These are phyloP conservation scores for Limnephilus marmoratus DNA, from an alignment of 2,888 invertebrate species.

Conservation along the genomic window DNA sequence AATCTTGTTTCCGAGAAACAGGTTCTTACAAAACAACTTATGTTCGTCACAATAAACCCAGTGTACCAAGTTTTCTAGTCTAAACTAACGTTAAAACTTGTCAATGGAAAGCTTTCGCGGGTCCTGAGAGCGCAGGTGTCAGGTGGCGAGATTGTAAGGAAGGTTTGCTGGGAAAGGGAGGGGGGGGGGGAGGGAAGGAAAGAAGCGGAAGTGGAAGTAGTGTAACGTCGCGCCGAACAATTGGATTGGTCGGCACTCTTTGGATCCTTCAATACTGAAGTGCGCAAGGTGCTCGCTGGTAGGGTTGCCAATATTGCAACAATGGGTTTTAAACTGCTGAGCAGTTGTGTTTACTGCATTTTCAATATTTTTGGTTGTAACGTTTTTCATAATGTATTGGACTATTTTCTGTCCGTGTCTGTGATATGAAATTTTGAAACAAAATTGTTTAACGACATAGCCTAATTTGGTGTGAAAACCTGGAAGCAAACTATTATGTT, in stretches of 20 bases:
- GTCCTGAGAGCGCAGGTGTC: constrained; percentile 48
- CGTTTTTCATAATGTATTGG: no score
- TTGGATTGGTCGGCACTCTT: constrained; percentile 53
- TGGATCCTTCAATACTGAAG: constrained; percentile 49
- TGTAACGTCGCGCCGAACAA: constrained; percentile 49
- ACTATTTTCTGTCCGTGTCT: no score
- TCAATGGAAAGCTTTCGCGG: constrained; percentile 28
- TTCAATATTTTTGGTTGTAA: no score
- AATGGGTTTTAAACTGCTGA: background rate
- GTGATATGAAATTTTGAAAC: no score
- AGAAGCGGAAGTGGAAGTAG: constrained; percentile 23
- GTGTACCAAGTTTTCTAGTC: constrained; percentile 3
- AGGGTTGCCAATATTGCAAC: constrained; percentile 23
- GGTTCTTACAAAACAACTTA: constrained; percentile 8
- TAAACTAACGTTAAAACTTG: constrained; percentile 36
- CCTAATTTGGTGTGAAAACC: no score
- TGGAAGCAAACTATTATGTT: no score
- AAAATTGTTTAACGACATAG: no score
- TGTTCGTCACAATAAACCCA: constrained; percentile 14
- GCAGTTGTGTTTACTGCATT: no score
- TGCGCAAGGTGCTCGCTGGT: constrained; percentile 32
- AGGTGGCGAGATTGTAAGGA: background rate
- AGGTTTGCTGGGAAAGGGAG: background rate
- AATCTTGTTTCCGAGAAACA: background rate
- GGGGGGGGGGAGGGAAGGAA: background rate